These are phyloP conservation scores for Ochotona curzoniae DNA, from an alignment of 2,113 vertebrate genomes.

Conservation along the genomic window DNA sequence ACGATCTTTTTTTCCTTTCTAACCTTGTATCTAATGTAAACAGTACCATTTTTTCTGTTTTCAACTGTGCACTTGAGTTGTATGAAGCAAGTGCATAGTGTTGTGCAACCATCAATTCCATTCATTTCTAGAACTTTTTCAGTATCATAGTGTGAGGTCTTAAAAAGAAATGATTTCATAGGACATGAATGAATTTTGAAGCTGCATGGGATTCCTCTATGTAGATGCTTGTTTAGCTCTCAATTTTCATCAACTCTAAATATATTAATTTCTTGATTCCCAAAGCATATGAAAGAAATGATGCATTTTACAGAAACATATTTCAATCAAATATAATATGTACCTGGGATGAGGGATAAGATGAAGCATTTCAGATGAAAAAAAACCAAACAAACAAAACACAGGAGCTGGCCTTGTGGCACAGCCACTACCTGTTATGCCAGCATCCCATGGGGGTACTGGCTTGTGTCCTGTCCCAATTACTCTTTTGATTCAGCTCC, in stretches of 20 bases:
- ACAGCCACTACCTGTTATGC: no score
- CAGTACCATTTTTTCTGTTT: conserved; percentile 16
- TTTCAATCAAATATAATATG: conserved; percentile 54
- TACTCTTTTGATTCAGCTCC: no score
- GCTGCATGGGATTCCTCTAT: not conserved
- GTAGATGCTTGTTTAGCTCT: not conserved
- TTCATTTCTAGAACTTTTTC: conserved; percentile 3
- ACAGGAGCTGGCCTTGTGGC: no score
- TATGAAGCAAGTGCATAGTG: not conserved
- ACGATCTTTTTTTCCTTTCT: not conserved
- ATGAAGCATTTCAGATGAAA: conserved; percentile 16
- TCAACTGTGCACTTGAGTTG: not conserved
- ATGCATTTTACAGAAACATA: not conserved
- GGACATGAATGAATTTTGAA: not conserved
- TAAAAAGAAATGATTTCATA: not conserved
- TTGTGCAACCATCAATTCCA: not conserved
- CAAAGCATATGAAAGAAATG: conserved; percentile 39
- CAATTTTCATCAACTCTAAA: conserved; percentile 5
- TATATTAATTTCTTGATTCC: conserved; percentile 29
- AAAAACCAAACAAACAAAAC: not conserved
- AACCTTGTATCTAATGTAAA: conserved; percentile 34
- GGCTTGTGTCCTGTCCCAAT: no score
- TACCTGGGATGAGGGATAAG: conserved; percentile 1
- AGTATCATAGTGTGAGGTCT: not conserved
- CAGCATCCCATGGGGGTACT: no score